Evolutionary conservation across 2,888 invertebrate species (phyloP).

Genomic region (Pheosia gnoma): DNA sequence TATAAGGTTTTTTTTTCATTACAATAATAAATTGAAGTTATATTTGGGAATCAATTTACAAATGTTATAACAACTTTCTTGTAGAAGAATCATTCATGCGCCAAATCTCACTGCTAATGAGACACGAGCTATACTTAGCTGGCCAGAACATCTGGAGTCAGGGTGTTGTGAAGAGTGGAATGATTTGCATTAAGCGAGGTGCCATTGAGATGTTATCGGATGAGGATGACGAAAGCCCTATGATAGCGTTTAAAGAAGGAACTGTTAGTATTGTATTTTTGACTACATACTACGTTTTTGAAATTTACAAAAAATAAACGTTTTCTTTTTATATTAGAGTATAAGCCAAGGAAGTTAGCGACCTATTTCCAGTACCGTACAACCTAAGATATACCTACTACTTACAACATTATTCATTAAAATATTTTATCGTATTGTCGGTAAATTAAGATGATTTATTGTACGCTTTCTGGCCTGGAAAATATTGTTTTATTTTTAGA

Average conservation of each 20-base stretch:
- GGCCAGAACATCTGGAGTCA: conserved; percentile 76
- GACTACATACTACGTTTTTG: neutral
- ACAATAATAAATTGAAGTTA: no score
- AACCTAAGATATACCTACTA: no score
- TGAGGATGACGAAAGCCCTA: conserved; percentile 81
- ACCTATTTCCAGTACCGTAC: no score
- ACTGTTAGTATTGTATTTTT: conserved; percentile 60
- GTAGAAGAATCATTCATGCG: conserved; percentile 74
- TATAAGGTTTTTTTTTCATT: no score
- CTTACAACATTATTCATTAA: no score
- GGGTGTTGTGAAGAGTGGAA: conserved; percentile 71
- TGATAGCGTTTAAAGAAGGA: conserved; percentile 78
- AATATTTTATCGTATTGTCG: no score
- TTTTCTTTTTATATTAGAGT: no score
- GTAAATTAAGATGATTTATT: neutral
- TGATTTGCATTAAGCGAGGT: conserved; percentile 76
- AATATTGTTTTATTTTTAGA: neutral
- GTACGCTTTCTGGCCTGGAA: neutral
- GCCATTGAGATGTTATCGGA: conserved; percentile 80
- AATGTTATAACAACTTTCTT: conserved; percentile 6
- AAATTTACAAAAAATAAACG: no score
- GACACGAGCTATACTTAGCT: conserved; percentile 66
- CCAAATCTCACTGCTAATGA: conserved; percentile 71
- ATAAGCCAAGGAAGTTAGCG: no score
- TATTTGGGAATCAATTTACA: neutral